These are phyloP conservation scores for Percina caprodes DNA, from an alignment of 2,113 vertebrate genomes.

Conservation along the genomic window DNA sequence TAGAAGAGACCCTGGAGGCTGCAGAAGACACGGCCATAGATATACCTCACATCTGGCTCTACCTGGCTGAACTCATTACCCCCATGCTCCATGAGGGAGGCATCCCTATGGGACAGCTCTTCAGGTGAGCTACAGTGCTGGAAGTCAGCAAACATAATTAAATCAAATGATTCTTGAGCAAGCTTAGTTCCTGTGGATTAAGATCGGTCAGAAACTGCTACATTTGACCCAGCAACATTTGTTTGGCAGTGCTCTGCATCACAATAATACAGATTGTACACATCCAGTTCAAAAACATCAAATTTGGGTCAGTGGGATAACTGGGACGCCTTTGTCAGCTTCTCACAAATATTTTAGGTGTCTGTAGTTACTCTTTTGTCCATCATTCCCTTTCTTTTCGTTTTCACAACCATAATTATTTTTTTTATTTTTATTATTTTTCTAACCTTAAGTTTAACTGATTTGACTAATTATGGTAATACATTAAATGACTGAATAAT, in stretches of 20 bases:
- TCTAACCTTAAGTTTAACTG: background rate
- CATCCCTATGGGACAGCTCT: slow-evolving; percentile 92
- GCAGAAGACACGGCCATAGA: slow-evolving; percentile 98
- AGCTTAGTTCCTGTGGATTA: background rate
- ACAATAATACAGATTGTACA: background rate
- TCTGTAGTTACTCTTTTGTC: background rate
- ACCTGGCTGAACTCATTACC: slow-evolving; percentile 92
- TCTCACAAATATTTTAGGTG: background rate
- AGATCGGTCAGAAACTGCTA: background rate
- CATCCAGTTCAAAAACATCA: background rate
- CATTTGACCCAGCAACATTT: background rate
- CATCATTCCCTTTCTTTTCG: no score
- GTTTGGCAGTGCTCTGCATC: background rate
- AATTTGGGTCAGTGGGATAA: background rate
- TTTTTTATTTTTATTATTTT: background rate
- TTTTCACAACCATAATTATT: background rate
- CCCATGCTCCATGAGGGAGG: slow-evolving; percentile 93
- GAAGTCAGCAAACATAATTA: background rate
- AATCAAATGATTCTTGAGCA: background rate
- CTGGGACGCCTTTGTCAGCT: background rate
- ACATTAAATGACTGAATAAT: background rate
- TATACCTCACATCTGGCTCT: slow-evolving; percentile 97
- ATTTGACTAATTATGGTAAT: background rate
- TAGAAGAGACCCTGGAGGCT: slow-evolving; percentile 91
- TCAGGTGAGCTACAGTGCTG: slow-evolving; percentile 84